Conservation (phyloP, 2,888 invertebrate species). For the Clitarchus hookeri region DNA sequence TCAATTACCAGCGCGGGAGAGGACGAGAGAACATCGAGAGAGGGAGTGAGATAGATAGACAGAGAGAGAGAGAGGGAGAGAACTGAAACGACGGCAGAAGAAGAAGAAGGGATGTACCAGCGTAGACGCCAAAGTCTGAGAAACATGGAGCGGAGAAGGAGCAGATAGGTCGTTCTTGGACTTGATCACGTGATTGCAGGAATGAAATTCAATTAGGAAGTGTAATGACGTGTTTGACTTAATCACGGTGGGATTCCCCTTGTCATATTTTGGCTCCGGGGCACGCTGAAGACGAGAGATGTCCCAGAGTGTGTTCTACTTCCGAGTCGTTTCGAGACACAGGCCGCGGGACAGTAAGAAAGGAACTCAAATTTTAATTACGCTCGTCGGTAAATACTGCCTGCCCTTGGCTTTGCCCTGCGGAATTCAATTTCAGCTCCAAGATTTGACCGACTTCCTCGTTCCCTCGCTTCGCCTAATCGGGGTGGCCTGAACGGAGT, state of each 20-base stretch:
- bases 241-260: conserved; percentile 24
- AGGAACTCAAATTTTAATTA: conserved; percentile 22
- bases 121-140: not conserved
- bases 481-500: too few relatives aligned
- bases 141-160: not conserved
- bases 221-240: conserved; percentile 39
- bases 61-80: not conserved
- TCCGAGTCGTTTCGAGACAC: not conserved
- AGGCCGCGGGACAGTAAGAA: not conserved
- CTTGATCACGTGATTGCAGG: conserved; percentile 35
- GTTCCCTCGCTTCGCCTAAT: not conserved
- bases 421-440: not conserved
- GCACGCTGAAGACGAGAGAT: not conserved
- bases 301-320: not conserved
- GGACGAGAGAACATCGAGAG: not conserved
- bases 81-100: not conserved
- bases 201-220: conserved; percentile 40
- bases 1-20: not conserved
- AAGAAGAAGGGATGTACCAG: not conserved
- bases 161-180: not conserved
- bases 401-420: too few relatives aligned
- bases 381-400: conserved; percentile 16
- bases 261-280: conserved; percentile 24
- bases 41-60: not conserved
- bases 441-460: not conserved